Percentiles rank a stretch among this genome's conserved stretches.
phyloP scores from a whole-genome alignment of 2,113 vertebrate genomes.

The Axis porcinus region DNA sequence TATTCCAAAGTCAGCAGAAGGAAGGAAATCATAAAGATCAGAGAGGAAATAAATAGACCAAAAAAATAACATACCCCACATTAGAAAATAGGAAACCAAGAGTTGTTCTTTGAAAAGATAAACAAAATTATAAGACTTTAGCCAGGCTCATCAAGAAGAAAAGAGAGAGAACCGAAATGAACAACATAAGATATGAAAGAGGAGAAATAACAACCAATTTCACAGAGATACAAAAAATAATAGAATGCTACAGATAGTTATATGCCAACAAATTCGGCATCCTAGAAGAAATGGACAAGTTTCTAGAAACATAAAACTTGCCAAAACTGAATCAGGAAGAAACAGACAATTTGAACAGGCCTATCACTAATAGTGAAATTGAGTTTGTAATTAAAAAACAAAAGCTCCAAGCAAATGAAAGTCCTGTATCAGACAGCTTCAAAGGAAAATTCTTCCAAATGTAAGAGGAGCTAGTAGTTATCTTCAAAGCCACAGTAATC shows the following conservation, averaged over 20 bases:
- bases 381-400: background rate
- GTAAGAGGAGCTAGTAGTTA: background rate
- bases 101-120: background rate
- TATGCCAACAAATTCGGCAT: background rate
- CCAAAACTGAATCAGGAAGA: background rate
- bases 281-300: background rate
- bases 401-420: background rate
- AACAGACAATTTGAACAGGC: background rate
- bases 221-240: background rate
- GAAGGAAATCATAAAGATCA: background rate
- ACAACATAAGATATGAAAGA: background rate
- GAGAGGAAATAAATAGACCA: background rate
- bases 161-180: background rate
- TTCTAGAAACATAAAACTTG: background rate
- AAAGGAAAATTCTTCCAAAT: background rate
- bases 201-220: background rate
- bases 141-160: background rate
- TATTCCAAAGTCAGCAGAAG: background rate
- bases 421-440: background rate
- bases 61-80: background rate
- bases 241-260: background rate
- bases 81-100: background rate
- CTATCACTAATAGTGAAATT: background rate
- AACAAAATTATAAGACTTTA: background rate
- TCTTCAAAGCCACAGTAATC: background rate